Evolutionary conservation across 2,113 vertebrate genomes (phyloP).

Genomic region (Seriola rivoliana): DNA sequence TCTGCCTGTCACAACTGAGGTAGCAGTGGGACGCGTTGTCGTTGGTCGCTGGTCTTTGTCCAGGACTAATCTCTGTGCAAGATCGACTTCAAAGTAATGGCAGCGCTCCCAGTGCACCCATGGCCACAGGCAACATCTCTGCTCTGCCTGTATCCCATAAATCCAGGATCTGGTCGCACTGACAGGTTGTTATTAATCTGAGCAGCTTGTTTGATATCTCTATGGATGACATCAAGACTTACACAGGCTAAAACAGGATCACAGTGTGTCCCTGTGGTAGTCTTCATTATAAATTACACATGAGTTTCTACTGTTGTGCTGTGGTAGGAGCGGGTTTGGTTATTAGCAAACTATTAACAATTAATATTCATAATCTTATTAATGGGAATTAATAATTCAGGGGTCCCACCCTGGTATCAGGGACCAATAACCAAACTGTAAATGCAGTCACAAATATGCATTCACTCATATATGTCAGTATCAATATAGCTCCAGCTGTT

Average conservation of each 20-base stretch:
- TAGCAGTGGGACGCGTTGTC: constrained; percentile 6
- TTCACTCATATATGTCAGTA: too few species aligned
- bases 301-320: not conserved
- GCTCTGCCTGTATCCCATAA: constrained; percentile 41
- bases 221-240: constrained; percentile 28
- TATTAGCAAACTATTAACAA: too few species aligned
- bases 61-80: constrained; percentile 55
- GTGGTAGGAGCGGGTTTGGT: too few species aligned
- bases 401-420: too few species aligned
- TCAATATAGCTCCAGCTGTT: too few species aligned
- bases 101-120: constrained; percentile 28
- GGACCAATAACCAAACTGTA: too few species aligned
- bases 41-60: constrained; percentile 54
- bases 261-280: not conserved
- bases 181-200: constrained; percentile 64
- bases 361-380: too few species aligned
- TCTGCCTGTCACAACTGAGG: constrained; percentile 52
- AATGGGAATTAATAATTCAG: too few species aligned
- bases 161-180: constrained; percentile 49
- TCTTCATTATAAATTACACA: not conserved
- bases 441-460: too few species aligned
- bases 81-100: constrained; percentile 62
- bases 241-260: constrained; percentile 27
- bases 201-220: constrained; percentile 43
- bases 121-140: constrained; percentile 49